Base-by-base conservation (phyloP, 2,113 vertebrate species). In the Scytalopus superciliaris region DNA sequence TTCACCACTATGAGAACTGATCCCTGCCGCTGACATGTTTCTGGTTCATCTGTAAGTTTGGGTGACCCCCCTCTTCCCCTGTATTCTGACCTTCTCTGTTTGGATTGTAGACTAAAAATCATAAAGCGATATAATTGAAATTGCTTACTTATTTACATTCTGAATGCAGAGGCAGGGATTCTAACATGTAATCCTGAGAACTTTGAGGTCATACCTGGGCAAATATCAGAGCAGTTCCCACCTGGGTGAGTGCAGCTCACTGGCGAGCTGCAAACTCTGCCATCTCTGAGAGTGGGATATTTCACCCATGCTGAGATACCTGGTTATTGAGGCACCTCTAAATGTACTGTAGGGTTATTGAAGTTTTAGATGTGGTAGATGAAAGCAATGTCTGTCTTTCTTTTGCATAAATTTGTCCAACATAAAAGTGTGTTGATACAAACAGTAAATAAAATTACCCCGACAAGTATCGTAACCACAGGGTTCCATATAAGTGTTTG, bases 401-500 rank as follows among this genome's bases (percentile, higher is more conserved):
- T 6, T 77, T 85, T 88, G 39, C 49, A 23, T 73, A 42, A 59
- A 37, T 79, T 21, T 76, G 19, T 56, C 31, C 3, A 78, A 16
- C 14, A 12, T 25, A 69, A 33, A 2, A 30, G 5, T 6, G 6
- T 52, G 17, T 85, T 0, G 1, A 23, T 62, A 76, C 82, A 39
- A 91, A 44, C 23, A 50, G 45, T 55, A 62, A 81, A 81, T 78
- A 60, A 75, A 75, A 50, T 82, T 25, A 12, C 19, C 17, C 16
- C 5, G 24, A 18, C 31, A 64, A 83, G n/a, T 25, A 72, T 40
- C 0, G 0, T 33, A 50, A 19, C 17, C 5, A 3, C 0, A 28
- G 42, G 42, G 12, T 76, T 76, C 55, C 33, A 27, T 42, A 39
- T 25, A 56, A 40, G 6, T 25, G 12, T 39, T 47, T 69, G 23